Conservation (phyloP, 2,888 invertebrate species). For the Amphipoea oculea region DNA sequence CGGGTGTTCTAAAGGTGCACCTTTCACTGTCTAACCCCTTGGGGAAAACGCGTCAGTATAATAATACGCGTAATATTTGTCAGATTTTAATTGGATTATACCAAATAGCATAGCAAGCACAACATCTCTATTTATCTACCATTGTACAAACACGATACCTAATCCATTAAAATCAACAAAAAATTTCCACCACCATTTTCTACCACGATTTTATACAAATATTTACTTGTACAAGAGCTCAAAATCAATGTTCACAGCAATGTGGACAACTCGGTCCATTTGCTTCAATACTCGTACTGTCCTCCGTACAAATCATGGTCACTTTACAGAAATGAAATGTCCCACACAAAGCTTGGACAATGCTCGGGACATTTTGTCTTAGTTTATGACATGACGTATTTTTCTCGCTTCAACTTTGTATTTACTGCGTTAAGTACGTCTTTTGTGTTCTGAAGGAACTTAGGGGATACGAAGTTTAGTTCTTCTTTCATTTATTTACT, state of each 20-base stretch:
- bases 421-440: constrained; percentile 34
- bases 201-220: constrained; percentile 13
- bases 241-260: constrained; percentile 45
- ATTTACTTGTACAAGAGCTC: constrained; percentile 10
- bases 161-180: constrained; percentile 24
- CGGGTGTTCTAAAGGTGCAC: background rate
- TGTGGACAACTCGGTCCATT: constrained; percentile 44
- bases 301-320: constrained; percentile 63
- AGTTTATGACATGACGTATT: constrained; percentile 56
- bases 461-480: constrained; percentile 7
- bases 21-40: background rate
- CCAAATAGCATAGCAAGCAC: background rate
- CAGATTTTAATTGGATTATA: constrained; percentile 2
- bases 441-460: constrained; percentile 41
- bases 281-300: constrained; percentile 39
- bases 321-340: constrained; percentile 63
- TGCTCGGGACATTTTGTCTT: constrained; percentile 58
- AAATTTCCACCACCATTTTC: background rate
- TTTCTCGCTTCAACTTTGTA: constrained; percentile 54
- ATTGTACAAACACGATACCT: background rate
- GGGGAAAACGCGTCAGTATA: background rate
- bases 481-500: constrained; percentile 14
- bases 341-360: constrained; percentile 53
- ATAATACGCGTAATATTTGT: too few relatives aligned
- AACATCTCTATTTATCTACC: background rate